Conservation (phyloP, 2,797 vertebrate genomes). For the Schizopygopsis pylzovi region DNA sequence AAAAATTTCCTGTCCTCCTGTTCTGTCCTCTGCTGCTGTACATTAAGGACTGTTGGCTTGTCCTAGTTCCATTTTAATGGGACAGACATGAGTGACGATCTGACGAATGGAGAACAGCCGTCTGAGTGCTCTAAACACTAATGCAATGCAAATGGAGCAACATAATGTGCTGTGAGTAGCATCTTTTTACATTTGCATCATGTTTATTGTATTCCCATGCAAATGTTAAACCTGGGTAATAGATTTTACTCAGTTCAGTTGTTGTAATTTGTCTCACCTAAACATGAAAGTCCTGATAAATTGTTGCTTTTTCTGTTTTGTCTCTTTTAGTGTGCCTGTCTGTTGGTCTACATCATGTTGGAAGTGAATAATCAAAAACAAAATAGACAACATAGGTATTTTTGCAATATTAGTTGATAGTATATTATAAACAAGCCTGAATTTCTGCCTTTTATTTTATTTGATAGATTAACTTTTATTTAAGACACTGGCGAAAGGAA, state of each 20-base stretch:
- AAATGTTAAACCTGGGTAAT: constrained; percentile 79
- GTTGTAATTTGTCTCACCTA: constrained; percentile 81
- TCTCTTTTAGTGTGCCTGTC: constrained; percentile 13
- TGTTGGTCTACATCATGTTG: background rate
- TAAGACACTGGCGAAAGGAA: constrained; percentile 1
- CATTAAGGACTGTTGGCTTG: constrained; percentile 62
- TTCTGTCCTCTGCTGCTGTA: constrained; percentile 54
- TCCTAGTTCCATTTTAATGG: constrained; percentile 76
- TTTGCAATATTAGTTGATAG: background rate
- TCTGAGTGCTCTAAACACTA: constrained; percentile 69
- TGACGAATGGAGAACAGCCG: constrained; percentile 72
- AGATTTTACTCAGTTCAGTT: constrained; percentile 82
- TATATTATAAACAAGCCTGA: background rate
- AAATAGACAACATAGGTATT: background rate
- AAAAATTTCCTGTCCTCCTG: constrained; percentile 31
- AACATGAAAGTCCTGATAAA: constrained; percentile 81
- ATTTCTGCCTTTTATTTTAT: background rate
- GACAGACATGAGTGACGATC: constrained; percentile 75
- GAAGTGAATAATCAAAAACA: constrained; percentile 17
- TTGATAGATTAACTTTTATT: background rate
- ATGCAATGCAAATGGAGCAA: constrained; percentile 81
- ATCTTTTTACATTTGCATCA: constrained; percentile 79
- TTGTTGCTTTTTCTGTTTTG: constrained; percentile 24
- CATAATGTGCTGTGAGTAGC: constrained; percentile 77
- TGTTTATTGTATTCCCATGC: constrained; percentile 76